Base-by-base conservation (phyloP, 2,113 vertebrate genomes). In the Epinephelus fuscoguttatus region DNA sequence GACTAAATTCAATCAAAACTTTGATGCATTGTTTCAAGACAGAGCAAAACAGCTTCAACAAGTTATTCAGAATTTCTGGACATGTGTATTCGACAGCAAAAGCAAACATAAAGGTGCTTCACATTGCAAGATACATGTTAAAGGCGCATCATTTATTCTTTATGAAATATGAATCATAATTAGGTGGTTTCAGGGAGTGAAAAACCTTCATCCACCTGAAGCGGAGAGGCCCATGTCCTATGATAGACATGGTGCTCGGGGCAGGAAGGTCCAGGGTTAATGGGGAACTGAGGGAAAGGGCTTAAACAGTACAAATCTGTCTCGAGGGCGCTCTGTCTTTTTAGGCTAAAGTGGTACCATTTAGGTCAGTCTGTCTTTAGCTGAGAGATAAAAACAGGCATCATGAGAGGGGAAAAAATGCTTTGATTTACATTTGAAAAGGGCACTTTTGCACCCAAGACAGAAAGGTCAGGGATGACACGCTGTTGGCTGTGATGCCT, bases 361-460 rank as follows among this genome's bases (percentile, higher is more conserved):
- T 82, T 77, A 49, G 59, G 45, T 23, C 53, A 72, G 47, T 30
- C 19, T 40, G 33, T 66, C 50, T 70, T 73, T 60, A 59, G 42
- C 56, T 11, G 0, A 71, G 37, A 68, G 66, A 83, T 70, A 56
- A 77, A 74, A 86, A 69, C 42, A 56, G 19, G 62, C 62, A 23
- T 49, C 45, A 52, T 30, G 19, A 70, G 17, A 66, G 18, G 14
- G n/a, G 27, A 33, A 78, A 80, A 80, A 62, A 71, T 40, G 33
- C 27, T 70, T 80, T 70, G 59, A 79, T 79, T 81, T 84, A 64
- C n/a, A 86, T 91, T 80, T 69, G 42, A 89, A 89, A 91, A 66
- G 77, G 52, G 23, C 50, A 56, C 47, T 78, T 81, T 78, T 70
- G 55, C 70, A 70, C 40, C 74, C 50, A 61, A 47, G 30, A 74